phyloP scores from a whole-genome alignment of 2,797 vertebrate genomes.

The Anguilla anguilla region DNA sequence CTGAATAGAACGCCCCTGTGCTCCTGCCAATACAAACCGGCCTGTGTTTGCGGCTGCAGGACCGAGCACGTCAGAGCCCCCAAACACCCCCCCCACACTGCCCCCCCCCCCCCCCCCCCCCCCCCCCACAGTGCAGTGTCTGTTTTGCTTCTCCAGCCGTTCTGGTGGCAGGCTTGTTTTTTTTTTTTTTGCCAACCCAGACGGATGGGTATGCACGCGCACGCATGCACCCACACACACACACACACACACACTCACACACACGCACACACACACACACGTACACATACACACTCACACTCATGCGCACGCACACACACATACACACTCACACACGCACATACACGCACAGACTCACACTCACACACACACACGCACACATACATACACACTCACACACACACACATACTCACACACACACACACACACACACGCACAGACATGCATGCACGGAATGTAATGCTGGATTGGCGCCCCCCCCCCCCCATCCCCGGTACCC shows the following conservation, averaged over 20 bases:
- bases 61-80: constrained; percentile 73
- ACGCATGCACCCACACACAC: no score
- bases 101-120: constrained; percentile 49
- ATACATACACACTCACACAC: no score
- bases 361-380: no score
- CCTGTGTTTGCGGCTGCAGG: constrained; percentile 70
- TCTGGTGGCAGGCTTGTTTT: constrained; percentile 53
- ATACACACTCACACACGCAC: no score
- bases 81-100: constrained; percentile 30
- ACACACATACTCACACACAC: no score
- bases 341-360: no score
- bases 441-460: no score
- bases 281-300: no score
- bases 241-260: no score
- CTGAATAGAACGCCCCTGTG: constrained; percentile 70
- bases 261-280: no score
- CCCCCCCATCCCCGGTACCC: background rate
- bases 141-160: constrained; percentile 66
- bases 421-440: no score
- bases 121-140: constrained; percentile 58
- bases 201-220: background rate
- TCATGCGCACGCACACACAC: no score
- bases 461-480: background rate
- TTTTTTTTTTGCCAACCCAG: constrained; percentile 52
- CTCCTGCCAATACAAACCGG: constrained; percentile 67